Conservation (phyloP, 2,113 vertebrate genomes). For the Ictalurus punctatus region DNA sequence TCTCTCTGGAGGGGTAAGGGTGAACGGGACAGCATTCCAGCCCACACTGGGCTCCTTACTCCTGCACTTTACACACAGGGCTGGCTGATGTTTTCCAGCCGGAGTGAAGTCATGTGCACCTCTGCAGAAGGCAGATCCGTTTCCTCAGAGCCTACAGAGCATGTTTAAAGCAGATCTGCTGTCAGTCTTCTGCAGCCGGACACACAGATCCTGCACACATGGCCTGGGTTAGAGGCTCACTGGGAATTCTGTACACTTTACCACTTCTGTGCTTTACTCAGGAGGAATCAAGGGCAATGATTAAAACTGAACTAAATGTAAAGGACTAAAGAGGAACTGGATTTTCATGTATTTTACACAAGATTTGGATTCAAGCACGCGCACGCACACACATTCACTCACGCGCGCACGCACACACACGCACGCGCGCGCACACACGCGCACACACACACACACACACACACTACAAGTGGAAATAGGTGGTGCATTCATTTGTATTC, state of each 20-base stretch:
- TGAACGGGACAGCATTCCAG: background rate
- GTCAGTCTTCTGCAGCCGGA: constrained; percentile 26
- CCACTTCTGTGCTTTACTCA: constrained; percentile 1
- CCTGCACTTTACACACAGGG: constrained; percentile 13
- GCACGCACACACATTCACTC: constrained; percentile 12
- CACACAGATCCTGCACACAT: constrained; percentile 24
- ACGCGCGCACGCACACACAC: too few species aligned
- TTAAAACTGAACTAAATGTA: background rate
- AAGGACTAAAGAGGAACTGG: background rate
- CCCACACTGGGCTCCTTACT: constrained; percentile 11
- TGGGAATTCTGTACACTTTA: constrained; percentile 24
- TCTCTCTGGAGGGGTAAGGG: background rate
- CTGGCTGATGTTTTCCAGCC: constrained; percentile 33
- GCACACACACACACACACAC: too few species aligned
- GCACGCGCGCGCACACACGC: too few species aligned
- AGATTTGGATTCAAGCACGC: background rate
- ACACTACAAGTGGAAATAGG: too few species aligned
- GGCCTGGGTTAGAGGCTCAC: constrained; percentile 1
- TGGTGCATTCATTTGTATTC: too few species aligned
- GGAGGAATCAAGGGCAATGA: background rate
- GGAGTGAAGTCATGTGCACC: constrained; percentile 32
- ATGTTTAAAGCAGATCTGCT: constrained; percentile 22
- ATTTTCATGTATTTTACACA: background rate
- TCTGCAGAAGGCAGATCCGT: constrained; percentile 27
- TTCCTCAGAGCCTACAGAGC: constrained; percentile 14